A percentile compares a stretch with the other conserved stretches of the same genome.
Conservation (phyloP, 2,797 vertebrate species). For the Dendrocincla fuliginosa region DNA sequence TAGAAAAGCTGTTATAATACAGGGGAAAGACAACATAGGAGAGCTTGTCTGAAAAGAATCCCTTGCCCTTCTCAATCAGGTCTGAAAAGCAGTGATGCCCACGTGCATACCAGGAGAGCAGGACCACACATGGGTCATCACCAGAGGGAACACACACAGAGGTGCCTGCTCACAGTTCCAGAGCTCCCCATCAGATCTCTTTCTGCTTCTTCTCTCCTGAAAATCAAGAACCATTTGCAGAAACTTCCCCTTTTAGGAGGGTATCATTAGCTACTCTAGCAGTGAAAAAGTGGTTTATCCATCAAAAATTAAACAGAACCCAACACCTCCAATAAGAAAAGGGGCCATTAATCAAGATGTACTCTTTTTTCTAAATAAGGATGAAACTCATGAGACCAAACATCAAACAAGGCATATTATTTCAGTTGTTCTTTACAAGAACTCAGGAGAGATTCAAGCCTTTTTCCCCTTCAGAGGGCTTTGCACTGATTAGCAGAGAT, state of each 20-base stretch:
- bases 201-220: not conserved
- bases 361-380: not conserved
- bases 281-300: not conserved
- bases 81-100: not conserved
- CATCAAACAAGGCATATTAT: not conserved
- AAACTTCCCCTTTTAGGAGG: not conserved
- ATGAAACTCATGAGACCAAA: not conserved
- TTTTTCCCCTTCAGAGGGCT: not conserved
- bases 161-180: not conserved
- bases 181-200: not conserved
- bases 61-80: not conserved
- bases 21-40: not conserved
- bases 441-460: not conserved
- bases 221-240: not conserved
- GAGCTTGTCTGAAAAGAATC: not conserved
- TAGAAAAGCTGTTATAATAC: not conserved
- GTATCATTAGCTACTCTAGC: not conserved
- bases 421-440: not conserved
- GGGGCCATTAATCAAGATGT: not conserved
- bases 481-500: not conserved
- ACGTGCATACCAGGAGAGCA: not conserved
- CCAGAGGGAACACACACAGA: not conserved
- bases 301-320: not conserved
- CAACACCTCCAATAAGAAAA: not conserved
- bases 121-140: too few species aligned